Evolutionary conservation across 1,140 invertebrate genomes (phyloP), one percentile per base, ranked within the genome.

Genomic region (Portunus trituberculatus): DNA sequence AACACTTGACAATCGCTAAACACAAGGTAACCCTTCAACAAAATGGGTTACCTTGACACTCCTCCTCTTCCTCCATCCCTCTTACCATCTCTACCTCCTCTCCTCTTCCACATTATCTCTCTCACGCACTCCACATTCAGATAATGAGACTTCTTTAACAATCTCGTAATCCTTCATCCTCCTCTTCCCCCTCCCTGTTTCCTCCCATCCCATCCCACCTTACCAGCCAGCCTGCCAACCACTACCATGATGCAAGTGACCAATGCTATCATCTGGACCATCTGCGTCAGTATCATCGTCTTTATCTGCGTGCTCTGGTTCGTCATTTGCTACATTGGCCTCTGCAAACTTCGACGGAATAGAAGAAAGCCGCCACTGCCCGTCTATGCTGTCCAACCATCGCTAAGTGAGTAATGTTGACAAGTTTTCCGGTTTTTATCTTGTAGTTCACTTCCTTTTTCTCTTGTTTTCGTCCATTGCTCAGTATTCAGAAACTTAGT

Each of bases 281-380:
- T 96, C 88, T 96, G 96, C 52, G 94, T 96, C 29, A 96, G 95
- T 93, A 96, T 96, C 52, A 94, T 96, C 39, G 93, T 96, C 20
- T 96, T 96, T 32, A 96, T 96, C 48, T 96, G 95, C 52, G 95
- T 96, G 45, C 45, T 96, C 48, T 96, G 96, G 96, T 94, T 96
- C 84, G 94, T 96, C 45, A 96, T 96, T 76, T 96, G 96, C 91
- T 96, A 96, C 86, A 96, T 96, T 48, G 96, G 96, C 28, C 93
- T 96, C 28, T 96, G 96, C 86, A 96, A 87, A 28, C 95, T 96
- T 16, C 93, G 95, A 3, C 59, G 94, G 29, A 96, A 87, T 48
- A 95, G 89, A n/a, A 94, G 87, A n/a, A 92, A 87, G n/a, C 82
- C 39, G 10, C 16, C 95, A 14, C 67, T 96, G 67, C 96, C 96